Base-by-base conservation (phyloP, 2,888 invertebrate genomes). In the Clitarchus hookeri region DNA sequence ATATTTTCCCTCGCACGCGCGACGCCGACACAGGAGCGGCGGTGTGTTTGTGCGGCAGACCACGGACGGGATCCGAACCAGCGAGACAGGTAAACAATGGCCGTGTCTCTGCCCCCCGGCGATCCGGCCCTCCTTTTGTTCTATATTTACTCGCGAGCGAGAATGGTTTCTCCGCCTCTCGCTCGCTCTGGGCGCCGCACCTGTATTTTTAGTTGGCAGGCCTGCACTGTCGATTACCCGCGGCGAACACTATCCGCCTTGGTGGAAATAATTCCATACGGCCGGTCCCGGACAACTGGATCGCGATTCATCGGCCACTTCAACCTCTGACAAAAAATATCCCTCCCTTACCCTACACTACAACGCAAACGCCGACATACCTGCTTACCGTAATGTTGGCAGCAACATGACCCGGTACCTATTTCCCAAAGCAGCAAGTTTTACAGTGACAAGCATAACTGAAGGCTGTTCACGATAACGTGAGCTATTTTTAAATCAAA, bases 141-240 rank as follows among this genome's bases (percentile, higher is more conserved):
- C 65, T 65, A 65, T n/a, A 65, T 65, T 65, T 65, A 65, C 65
- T n/a, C 65, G 65, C 65, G 65, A 65, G 65, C 65, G 65, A 19
- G 65, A 0, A 65, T 8, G 16, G 2, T 2, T 16, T n/a, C 65
- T 65, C 65, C 8, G 12, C n/a, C 65, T 65, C 65, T 65, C 65
- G 11, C 65, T 8, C 16, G 13, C n/a, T 65, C 65, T 65, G 65
- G 65, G 65, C n/a, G 65, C 65, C n/a, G 65, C 65, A 65, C 65
- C 65, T 65, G 65, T 65, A 65, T 65, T 65, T 65, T 65, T 65
- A 65, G 65, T 65, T 65, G 65, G 65, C 65, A 65, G 65, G 65
- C 19, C 65, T 65, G 65, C 23, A 23, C 19, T 8, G 48, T 48
- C 65, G 65, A n/a, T 65, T n/a, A 65, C 65, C 65, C n/a, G 19